Evolutionary conservation across 2,888 invertebrate genomes (phyloP).

Genomic region (Zaprionus obscuricornis): DNA sequence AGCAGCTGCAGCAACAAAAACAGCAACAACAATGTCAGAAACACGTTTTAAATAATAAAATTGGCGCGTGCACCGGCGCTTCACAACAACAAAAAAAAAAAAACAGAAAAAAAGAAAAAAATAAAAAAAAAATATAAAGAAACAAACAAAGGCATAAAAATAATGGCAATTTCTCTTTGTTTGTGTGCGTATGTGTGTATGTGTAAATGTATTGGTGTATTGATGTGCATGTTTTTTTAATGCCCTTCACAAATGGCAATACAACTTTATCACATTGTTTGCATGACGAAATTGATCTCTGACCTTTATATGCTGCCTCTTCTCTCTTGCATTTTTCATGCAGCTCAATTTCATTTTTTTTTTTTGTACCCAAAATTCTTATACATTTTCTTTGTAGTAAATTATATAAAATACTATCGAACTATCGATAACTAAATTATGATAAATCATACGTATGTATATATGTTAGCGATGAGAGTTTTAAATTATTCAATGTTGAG

Average conservation of each 20-base stretch:
- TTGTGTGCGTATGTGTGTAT: conserved; percentile 1
- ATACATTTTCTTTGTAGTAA: no score
- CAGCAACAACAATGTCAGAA: conserved; percentile 44
- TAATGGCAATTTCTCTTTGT: conserved; percentile 41
- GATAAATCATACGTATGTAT: no score
- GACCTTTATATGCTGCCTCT: not conserved
- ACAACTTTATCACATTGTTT: conserved; percentile 20
- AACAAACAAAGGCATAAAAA: conserved; percentile 46
- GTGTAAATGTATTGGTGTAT: not conserved
- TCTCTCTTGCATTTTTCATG: no score
- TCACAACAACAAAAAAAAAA: conserved; percentile 17
- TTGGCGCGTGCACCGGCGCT: conserved; percentile 26
- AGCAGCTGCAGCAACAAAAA: conserved; percentile 20
- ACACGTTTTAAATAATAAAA: conserved; percentile 64
- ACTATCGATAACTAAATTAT: no score
- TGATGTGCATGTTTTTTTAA: conserved; percentile 1
- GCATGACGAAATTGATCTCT: conserved; percentile 16
- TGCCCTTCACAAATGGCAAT: conserved; percentile 5
- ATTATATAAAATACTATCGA: no score
- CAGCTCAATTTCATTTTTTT: no score
- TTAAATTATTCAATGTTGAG: no score
- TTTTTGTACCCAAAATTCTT: no score
- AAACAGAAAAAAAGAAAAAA: not conserved
- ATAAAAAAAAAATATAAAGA: conserved; percentile 10
- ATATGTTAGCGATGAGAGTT: no score